Evolutionary conservation across 1,140 invertebrate species (phyloP).

Genomic region (Drosophila suzukii): DNA sequence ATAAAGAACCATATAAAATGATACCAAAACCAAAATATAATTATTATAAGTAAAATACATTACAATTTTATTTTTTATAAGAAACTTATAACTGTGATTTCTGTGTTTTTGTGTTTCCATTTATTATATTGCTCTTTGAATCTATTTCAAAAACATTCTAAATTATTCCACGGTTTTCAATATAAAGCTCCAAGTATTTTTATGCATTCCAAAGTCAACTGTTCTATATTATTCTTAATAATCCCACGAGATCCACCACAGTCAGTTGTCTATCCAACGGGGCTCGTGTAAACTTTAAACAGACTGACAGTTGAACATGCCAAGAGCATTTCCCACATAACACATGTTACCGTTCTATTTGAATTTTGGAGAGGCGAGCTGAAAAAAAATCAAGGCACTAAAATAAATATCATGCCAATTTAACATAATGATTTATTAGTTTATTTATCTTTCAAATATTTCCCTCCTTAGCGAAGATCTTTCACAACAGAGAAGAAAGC

Average conservation of each 20-base stretch:
- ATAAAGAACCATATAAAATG: too few relatives aligned
- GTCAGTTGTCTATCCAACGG: conserved; percentile 53
- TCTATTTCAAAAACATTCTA: background rate
- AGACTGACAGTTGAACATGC: conserved; percentile 69
- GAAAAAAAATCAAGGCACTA: conserved; percentile 49
- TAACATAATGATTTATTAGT: conserved; percentile 81
- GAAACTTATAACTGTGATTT: too few relatives aligned
- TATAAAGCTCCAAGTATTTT: background rate
- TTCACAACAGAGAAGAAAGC: conserved; percentile 59
- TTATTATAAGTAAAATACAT: too few relatives aligned
- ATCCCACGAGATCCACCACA: conserved; percentile 16
- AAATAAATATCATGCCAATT: conserved; percentile 74
- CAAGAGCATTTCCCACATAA: conserved; percentile 71
- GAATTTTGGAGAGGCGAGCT: conserved; percentile 45
- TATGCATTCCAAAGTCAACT: background rate
- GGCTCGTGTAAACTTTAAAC: conserved; percentile 60
- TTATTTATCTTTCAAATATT: conserved; percentile 78
- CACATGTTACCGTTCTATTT: conserved; percentile 76
- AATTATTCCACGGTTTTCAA: background rate
- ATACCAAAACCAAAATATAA: too few relatives aligned
- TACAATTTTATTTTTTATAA: too few relatives aligned
- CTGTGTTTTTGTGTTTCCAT: too few relatives aligned
- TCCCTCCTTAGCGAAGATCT: conserved; percentile 63
- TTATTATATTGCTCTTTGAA: too few relatives aligned
- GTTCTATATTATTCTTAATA: background rate